Evolutionary conservation across 2,797 vertebrate species (phyloP).

Genomic region (Sparus aurata): DNA sequence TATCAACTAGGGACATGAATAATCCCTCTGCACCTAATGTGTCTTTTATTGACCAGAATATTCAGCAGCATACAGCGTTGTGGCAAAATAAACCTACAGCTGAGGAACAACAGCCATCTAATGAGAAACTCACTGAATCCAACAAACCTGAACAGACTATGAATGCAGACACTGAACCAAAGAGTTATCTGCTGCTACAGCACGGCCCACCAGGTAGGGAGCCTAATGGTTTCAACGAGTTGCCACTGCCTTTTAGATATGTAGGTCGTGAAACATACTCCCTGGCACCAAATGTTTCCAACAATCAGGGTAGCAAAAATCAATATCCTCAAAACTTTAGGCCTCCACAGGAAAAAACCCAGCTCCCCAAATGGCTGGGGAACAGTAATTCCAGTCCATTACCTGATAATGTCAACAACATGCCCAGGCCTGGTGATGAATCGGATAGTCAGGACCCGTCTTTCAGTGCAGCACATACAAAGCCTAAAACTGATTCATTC

Average conservation of each 20-base stretch:
- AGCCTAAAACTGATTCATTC: conserved; percentile 20
- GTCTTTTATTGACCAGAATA: conserved; percentile 3
- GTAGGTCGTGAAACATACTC: not conserved
- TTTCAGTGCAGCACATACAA: not conserved
- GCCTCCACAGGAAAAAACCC: not conserved
- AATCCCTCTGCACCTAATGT: conserved; percentile 8
- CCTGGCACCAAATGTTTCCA: not conserved
- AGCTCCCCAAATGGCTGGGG: not conserved
- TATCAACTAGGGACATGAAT: not conserved
- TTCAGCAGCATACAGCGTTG: not conserved
- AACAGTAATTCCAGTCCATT: conserved; percentile 3
- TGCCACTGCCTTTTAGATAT: not conserved
- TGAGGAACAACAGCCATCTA: not conserved
- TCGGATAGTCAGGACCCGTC: conserved; percentile 1
- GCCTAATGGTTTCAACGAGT: not conserved
- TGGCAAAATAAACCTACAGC: not conserved
- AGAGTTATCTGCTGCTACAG: conserved; percentile 58
- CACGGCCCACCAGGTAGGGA: conserved; percentile 59
- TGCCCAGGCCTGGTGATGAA: not conserved
- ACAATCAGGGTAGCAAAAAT: not conserved
- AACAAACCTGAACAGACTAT: conserved; percentile 17
- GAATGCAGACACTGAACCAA: conserved; percentile 7
- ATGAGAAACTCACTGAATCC: not conserved
- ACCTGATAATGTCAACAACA: not conserved
- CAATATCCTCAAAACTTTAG: not conserved